Percentiles rank a stretch among this genome's conserved stretches.
Conservation (phyloP, 1,140 invertebrate genomes). For the Choristoneura fumiferana region DNA sequence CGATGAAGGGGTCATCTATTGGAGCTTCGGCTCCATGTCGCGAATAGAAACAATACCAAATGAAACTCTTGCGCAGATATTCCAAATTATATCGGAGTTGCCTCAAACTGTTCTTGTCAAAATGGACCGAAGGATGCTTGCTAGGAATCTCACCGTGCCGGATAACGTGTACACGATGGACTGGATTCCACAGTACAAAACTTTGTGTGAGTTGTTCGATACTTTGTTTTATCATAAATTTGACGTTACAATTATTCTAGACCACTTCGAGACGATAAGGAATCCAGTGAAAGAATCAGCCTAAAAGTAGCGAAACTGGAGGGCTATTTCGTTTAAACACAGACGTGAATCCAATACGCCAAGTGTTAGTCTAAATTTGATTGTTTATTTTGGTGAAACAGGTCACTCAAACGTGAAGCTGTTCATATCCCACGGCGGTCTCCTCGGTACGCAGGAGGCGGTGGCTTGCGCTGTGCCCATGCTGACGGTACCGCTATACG, state of each 20-base stretch:
- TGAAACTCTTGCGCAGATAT: conserved; percentile 68
- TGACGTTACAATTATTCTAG: too few species aligned
- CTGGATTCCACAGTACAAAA: conserved; percentile 84
- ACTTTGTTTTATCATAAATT: neutral
- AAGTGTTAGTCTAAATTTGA: too few species aligned
- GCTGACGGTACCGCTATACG: conserved; percentile 81
- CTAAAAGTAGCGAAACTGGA: too few species aligned
- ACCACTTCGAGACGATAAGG: too few species aligned
- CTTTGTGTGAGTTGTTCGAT: conserved; percentile 77
- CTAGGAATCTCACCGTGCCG: conserved; percentile 74
- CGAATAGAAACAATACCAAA: conserved; percentile 76
- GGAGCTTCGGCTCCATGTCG: conserved; percentile 84
- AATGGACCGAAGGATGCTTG: conserved; percentile 77
- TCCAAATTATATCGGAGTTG: conserved; percentile 73
- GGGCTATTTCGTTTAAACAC: too few species aligned
- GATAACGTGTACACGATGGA: conserved; percentile 81
- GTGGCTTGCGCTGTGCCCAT: conserved; percentile 77
- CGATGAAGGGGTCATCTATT: conserved; percentile 82
- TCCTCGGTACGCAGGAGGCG: conserved; percentile 80
- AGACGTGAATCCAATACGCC: too few species aligned
- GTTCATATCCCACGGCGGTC: conserved; percentile 81
- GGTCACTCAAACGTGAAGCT: conserved; percentile 76
- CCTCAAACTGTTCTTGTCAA: conserved; percentile 80
- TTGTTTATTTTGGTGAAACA: too few species aligned
- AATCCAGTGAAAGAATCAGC: too few species aligned